Evolutionary conservation across 2,113 vertebrate species (phyloP), one percentile per base, ranked within the genome.

Genomic region (Struthidea cinerea): DNA sequence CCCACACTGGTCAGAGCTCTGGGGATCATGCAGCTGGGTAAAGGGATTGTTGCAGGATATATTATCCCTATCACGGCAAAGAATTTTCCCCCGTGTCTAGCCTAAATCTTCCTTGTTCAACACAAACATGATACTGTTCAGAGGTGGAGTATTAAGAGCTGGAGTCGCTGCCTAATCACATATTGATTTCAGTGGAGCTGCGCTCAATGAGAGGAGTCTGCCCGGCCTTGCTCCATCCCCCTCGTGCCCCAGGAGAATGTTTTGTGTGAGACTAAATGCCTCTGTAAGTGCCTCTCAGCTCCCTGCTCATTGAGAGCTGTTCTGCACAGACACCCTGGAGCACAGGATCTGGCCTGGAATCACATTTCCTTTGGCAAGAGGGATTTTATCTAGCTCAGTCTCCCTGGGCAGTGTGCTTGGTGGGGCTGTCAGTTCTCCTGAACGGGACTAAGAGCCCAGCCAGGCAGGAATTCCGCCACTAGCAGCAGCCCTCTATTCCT

Each of bases 221-320:
- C 49, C 53, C n/a, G 5, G 90, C 90, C 93, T 71, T 39, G 35
- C 84, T 90, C 80, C 80, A 71, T 70, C 64, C 61, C 75, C 69
- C 46, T 39, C 5, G 23, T 77, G 84, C 87, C 95, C 91, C 81
- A 60, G 18, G 90, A 95, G 95, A 32, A 75, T 15, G 61, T 84
- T 91, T 73, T 64, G 91, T 83, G 87, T 91, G 28, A 39, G 84
- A 20, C 57, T 84, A 71, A 95, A 93, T 71, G 90, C 82, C 65
- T 94, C 82, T 69, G 35, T 76, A 87, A 94, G 95, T 83, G 82
- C 87, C 89, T 84, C 84, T 91, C 74, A 68, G 89, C 82, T 44
- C 60, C 49, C 82, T 16, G 3, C 82, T 73, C 63, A 3, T 2
- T 5, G 50, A 73, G 68, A 84, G 88, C 92, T 30, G 3, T 8